Conservation (phyloP, 2,888 invertebrate genomes). For the Drosophila nigritarsus region DNA sequence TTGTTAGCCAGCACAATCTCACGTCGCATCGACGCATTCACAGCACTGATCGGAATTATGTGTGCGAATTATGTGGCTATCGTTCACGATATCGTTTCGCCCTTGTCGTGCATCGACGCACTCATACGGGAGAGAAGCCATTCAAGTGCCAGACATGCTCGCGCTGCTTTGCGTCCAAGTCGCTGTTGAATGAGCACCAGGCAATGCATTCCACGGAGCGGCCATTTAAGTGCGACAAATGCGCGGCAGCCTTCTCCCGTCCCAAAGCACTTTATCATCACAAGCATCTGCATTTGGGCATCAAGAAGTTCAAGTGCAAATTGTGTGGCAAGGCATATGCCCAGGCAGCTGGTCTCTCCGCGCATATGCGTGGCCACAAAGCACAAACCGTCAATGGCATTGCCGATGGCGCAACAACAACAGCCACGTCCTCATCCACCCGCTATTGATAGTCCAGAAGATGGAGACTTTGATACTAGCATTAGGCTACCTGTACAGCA, state of each 20-base stretch:
- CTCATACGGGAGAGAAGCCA: slow-evolving; percentile 80
- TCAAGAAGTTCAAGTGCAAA: slow-evolving; percentile 82
- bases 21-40: slow-evolving; percentile 73
- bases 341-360: slow-evolving; percentile 82
- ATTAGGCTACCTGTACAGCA: slow-evolving; percentile 4
- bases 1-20: slow-evolving; percentile 70
- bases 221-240: slow-evolving; percentile 72
- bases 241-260: slow-evolving; percentile 75
- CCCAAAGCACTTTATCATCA: slow-evolving; percentile 79
- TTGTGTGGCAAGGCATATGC: slow-evolving; percentile 80
- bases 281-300: slow-evolving; percentile 75
- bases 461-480: background rate
- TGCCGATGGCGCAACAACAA: background rate
- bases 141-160: slow-evolving; percentile 72
- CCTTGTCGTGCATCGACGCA: slow-evolving; percentile 74
- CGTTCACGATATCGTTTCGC: slow-evolving; percentile 73
- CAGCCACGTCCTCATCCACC: background rate
- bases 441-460: slow-evolving; percentile 11
- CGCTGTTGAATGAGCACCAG: slow-evolving; percentile 76
- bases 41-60: slow-evolving; percentile 71
- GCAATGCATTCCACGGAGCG: slow-evolving; percentile 79
- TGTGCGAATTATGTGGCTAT: slow-evolving; percentile 81
- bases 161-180: slow-evolving; percentile 75
- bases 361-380: slow-evolving; percentile 80
- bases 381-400: slow-evolving; percentile 42